phyloP scores from a whole-genome alignment of 1,140 invertebrate genomes.

The Lamellibrachia luymesi region DNA sequence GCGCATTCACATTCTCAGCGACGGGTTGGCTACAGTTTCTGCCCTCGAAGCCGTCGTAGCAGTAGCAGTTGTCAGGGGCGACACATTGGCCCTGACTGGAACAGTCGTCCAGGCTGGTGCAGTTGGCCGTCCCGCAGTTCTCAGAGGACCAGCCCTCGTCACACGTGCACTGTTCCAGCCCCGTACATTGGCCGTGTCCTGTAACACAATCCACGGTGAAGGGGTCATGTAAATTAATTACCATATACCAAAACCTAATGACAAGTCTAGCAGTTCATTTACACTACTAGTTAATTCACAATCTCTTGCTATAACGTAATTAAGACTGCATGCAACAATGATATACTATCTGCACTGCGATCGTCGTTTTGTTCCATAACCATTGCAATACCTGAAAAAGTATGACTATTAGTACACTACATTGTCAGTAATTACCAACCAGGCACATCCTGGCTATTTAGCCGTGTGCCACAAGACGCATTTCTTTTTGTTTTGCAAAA shows the following conservation, averaged over 20 bases:
- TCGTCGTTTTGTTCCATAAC: too few species aligned
- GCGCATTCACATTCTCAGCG: neutral
- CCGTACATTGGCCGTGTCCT: neutral
- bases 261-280: neutral
- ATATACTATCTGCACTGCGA: too few species aligned
- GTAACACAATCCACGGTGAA: neutral
- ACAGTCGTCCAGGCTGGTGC: neutral
- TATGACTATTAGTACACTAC: too few species aligned
- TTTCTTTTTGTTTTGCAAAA: too few species aligned
- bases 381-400: too few species aligned
- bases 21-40: neutral
- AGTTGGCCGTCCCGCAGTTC: neutral
- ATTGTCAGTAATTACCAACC: too few species aligned
- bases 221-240: neutral
- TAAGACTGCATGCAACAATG: too few species aligned
- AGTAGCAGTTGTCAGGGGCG: conserved; percentile 3
- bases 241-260: neutral
- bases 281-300: neutral
- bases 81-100: conserved; percentile 11
- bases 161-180: neutral
- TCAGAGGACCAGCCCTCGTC: neutral
- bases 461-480: too few species aligned
- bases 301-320: too few species aligned
- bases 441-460: too few species aligned
- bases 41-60: conserved; percentile 12